phyloP scores from a whole-genome alignment of 2,113 vertebrate species.

The Glareola pratincola region DNA sequence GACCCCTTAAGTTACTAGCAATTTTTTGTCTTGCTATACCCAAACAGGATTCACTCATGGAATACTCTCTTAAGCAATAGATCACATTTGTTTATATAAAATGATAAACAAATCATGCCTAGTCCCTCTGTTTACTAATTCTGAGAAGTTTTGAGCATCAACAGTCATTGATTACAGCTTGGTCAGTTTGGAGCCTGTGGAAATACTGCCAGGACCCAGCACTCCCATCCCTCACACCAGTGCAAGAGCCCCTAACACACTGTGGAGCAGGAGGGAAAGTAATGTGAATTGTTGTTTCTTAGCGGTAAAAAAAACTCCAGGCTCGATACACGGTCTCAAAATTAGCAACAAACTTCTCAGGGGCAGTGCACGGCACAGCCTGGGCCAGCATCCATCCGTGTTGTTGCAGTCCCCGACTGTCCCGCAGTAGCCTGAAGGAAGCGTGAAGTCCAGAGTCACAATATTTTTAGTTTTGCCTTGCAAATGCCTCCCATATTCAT shows the following conservation, averaged over 20 bases:
- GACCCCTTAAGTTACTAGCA: neutral
- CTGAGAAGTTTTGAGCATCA: neutral
- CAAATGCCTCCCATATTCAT: neutral
- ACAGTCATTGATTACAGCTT: accelerated
- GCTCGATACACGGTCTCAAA: neutral
- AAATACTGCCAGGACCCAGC: neutral
- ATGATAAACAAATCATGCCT: neutral
- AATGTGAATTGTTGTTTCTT: neutral
- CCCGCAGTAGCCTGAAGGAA: neutral
- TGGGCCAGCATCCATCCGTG: neutral
- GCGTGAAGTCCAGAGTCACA: neutral
- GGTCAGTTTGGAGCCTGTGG: neutral
- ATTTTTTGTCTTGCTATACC: neutral
- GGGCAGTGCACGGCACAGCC: neutral
- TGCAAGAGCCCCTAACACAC: neutral
- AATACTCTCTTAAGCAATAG: neutral
- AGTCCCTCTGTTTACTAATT: neutral
- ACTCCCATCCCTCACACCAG: neutral
- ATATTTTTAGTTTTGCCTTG: neutral
- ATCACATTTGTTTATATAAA: neutral
- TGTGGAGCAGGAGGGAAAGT: neutral
- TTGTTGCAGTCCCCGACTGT: accelerated
- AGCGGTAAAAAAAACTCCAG: neutral
- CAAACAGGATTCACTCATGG: neutral
- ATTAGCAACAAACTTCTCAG: neutral